Evolutionary conservation across 1,140 invertebrate species (phyloP).

Genomic region (Pseudomyrmex gracilis): DNA sequence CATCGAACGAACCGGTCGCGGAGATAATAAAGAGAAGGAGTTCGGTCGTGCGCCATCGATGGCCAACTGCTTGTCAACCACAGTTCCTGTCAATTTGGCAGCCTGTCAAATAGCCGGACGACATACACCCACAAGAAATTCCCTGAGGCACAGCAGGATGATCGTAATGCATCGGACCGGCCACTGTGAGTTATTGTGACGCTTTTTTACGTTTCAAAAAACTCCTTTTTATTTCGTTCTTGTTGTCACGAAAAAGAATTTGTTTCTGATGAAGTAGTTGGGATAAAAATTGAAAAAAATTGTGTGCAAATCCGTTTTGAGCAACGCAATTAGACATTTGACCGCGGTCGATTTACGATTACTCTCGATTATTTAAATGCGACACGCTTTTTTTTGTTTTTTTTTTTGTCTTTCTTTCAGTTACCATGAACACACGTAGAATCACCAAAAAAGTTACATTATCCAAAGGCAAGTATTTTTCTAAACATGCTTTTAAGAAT

Average conservation of each 20-base stretch:
- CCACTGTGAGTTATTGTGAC: slow-evolving; percentile 83
- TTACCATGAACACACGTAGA: too few species aligned
- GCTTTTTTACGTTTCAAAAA: too few species aligned
- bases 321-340: not conserved
- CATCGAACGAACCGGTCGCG: slow-evolving; percentile 76
- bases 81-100: slow-evolving; percentile 90
- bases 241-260: not conserved
- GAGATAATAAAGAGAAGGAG: slow-evolving; percentile 79
- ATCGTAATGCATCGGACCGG: slow-evolving; percentile 88
- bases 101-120: slow-evolving; percentile 87
- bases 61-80: slow-evolving; percentile 87
- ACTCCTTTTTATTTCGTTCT: slow-evolving; percentile 3
- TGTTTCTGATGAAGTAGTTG: not conserved
- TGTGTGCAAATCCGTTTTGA: not conserved
- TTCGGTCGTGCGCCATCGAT: slow-evolving; percentile 85
- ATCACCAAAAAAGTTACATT: too few species aligned
- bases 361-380: slow-evolving; percentile 8
- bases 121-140: slow-evolving; percentile 90
- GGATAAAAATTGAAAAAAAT: not conserved
- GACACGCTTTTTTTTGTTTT: too few species aligned
- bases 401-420: too few species aligned
- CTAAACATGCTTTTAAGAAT: too few species aligned
- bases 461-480: too few species aligned
- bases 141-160: slow-evolving; percentile 90
- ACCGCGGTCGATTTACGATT: not conserved